These are phyloP conservation scores for Crenichthys baileyi DNA, from an alignment of 2,797 vertebrate genomes.

Conservation along the genomic window DNA sequence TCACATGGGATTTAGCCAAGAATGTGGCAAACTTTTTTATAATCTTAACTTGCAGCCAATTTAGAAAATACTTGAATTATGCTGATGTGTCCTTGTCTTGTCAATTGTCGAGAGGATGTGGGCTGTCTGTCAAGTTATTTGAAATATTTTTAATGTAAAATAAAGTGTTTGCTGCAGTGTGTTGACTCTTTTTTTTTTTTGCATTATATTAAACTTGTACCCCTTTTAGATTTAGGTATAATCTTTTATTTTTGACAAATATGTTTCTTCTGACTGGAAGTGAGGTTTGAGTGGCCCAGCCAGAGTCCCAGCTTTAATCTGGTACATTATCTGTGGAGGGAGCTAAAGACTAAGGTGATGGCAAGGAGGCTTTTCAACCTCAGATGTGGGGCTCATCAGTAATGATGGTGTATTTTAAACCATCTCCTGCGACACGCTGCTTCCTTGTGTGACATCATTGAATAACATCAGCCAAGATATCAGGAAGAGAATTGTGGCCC, in stretches of 20 bases:
- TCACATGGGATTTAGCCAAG: conserved; percentile 22
- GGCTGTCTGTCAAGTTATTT: conserved; percentile 46
- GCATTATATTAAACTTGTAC: not conserved
- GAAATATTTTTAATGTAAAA: conserved; percentile 74
- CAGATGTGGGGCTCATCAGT: too few species aligned
- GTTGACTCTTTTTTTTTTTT: not conserved
- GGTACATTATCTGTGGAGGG: too few species aligned
- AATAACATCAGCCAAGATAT: too few species aligned
- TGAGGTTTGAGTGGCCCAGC: not conserved
- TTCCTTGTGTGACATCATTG: too few species aligned
- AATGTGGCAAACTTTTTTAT: conserved; percentile 57
- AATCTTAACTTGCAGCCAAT: conserved; percentile 70
- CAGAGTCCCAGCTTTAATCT: not conserved
- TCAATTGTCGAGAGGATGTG: conserved; percentile 43
- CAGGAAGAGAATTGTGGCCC: too few species aligned
- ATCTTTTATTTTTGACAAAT: not conserved
- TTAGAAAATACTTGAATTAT: conserved; percentile 66
- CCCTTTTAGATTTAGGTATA: not conserved
- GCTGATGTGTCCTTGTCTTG: conserved; percentile 51
- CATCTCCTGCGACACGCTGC: too few species aligned
- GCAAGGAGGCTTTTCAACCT: not conserved
- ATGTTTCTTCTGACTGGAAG: not conserved
- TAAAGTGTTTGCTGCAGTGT: conserved; percentile 74
- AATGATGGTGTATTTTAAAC: too few species aligned
- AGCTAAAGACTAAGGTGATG: not conserved